These are phyloP conservation scores for Eilema depressum DNA, from an alignment of 2,888 invertebrate species.

Conservation along the genomic window DNA sequence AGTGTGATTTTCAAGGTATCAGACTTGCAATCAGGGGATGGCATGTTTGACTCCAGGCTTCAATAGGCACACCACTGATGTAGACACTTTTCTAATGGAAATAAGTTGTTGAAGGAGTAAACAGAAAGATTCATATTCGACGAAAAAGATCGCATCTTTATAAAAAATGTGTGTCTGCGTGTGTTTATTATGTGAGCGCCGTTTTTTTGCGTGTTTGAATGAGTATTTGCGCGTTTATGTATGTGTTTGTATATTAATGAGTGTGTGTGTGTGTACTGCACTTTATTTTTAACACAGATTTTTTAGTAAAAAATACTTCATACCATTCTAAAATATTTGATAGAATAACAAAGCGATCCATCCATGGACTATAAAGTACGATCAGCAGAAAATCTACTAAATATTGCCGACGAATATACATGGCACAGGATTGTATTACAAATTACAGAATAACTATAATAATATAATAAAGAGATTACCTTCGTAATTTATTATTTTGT, in stretches of 20 bases:
- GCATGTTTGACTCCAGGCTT: too few relatives aligned
- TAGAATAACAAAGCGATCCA: conserved; percentile 26
- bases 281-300: not conserved
- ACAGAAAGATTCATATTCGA: too few relatives aligned
- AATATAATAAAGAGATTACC: not conserved
- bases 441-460: conserved; percentile 3
- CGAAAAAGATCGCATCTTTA: too few relatives aligned
- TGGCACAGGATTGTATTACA: conserved; percentile 37
- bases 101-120: not conserved
- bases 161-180: too few relatives aligned
- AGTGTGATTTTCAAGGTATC: not conserved
- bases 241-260: not conserved
- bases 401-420: conserved; percentile 24
- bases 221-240: not conserved
- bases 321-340: not conserved
- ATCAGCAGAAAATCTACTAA: not conserved
- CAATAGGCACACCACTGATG: too few relatives aligned
- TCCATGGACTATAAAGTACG: conserved; percentile 28
- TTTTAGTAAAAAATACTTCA: not conserved
- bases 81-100: too few relatives aligned
- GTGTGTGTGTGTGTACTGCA: not conserved
- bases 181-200: not conserved
- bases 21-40: not conserved
- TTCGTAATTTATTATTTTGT: not conserved
- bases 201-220: not conserved